These are phyloP conservation scores for Rhabdornis inornatus DNA, from an alignment of 2,113 vertebrate genomes.

Conservation along the genomic window DNA sequence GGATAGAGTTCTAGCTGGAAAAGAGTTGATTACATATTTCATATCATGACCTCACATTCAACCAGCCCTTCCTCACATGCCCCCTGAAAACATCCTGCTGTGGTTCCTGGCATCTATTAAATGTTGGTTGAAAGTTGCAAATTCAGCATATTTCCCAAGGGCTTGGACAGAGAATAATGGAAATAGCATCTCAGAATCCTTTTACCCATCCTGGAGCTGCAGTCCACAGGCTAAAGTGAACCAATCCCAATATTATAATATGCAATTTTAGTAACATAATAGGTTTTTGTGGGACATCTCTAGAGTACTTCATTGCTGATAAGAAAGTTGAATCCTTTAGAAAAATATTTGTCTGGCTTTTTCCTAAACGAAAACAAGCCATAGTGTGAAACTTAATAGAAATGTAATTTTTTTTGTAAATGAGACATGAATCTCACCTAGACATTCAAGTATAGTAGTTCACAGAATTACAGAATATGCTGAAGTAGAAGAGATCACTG, in stretches of 20 bases:
- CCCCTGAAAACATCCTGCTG: constrained; percentile 45
- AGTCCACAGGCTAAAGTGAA: background rate
- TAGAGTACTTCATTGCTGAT: background rate
- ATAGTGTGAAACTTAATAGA: background rate
- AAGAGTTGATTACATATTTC: constrained; percentile 53
- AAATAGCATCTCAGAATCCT: background rate
- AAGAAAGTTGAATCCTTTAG: background rate
- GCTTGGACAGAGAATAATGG: background rate
- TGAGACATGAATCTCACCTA: background rate
- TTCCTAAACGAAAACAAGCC: background rate
- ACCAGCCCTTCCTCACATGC: constrained; percentile 36
- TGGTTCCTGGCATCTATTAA: constrained; percentile 50
- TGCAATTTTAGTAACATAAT: background rate
- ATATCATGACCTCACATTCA: constrained; percentile 49
- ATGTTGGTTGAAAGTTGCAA: constrained; percentile 10
- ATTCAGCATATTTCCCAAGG: constrained; percentile 13
- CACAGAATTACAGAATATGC: background rate
- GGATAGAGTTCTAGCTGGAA: constrained; percentile 29
- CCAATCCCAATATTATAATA: background rate
- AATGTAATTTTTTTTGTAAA: background rate
- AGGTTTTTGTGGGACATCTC: background rate
- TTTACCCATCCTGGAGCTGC: background rate
- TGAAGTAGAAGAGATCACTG: background rate
- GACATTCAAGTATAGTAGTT: background rate
- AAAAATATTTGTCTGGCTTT: background rate